phyloP scores from a whole-genome alignment of 2,113 vertebrate species.

The Phrynosoma blainvillii region DNA sequence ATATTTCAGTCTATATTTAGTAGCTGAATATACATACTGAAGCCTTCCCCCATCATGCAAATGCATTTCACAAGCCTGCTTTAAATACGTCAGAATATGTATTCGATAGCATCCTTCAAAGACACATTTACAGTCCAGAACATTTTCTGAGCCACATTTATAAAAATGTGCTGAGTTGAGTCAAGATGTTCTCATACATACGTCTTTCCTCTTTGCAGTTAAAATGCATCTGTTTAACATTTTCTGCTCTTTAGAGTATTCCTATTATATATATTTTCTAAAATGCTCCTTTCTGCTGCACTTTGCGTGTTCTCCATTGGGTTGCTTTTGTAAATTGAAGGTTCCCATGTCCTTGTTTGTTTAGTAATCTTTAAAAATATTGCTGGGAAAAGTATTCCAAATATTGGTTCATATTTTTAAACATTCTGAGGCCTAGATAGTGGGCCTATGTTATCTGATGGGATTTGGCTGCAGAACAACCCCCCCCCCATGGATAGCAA shows the following conservation, averaged over 20 bases:
- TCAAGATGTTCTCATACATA: background rate
- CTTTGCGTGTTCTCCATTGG: background rate
- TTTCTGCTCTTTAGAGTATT: too few relatives aligned
- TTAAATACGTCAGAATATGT: background rate
- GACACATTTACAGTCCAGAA: background rate
- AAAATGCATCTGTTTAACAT: constrained; percentile 17
- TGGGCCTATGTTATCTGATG: too few relatives aligned
- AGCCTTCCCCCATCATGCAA: background rate
- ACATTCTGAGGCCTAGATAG: background rate
- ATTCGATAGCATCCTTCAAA: background rate
- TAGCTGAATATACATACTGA: background rate
- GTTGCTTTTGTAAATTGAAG: background rate
- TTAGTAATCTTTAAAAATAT: background rate
- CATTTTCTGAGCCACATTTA: background rate
- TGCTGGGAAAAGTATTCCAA: background rate
- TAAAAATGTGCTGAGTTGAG: constrained; percentile 21
- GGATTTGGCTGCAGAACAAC: too few relatives aligned
- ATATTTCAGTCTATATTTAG: background rate
- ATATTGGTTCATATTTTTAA: background rate
- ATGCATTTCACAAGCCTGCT: background rate
- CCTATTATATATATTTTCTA: constrained; percentile 15
- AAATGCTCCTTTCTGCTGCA: background rate
- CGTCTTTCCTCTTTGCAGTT: background rate
- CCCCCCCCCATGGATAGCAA: too few relatives aligned
- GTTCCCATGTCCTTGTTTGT: background rate